Conservation (phyloP, 2,888 invertebrate species). For the Synergus itoensis region DNA sequence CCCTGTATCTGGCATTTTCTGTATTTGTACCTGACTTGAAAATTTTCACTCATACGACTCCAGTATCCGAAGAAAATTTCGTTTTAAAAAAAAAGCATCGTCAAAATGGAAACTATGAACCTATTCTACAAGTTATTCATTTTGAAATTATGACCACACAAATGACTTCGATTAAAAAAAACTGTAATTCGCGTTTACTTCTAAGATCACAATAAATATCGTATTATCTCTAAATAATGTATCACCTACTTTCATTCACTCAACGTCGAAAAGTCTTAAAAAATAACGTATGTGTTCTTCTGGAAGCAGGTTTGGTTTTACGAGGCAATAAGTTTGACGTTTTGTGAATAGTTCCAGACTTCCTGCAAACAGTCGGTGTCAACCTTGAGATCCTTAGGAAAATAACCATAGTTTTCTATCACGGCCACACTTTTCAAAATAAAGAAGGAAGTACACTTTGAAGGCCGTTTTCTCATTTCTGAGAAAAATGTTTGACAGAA, state of each 20-base stretch:
- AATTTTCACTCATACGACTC: neutral
- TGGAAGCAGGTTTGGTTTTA: neutral
- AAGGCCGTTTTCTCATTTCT: neutral
- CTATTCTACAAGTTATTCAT: neutral
- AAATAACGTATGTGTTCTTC: conserved; percentile 9
- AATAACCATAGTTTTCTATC: neutral
- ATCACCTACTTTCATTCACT: neutral
- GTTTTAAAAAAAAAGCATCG: too few species aligned
- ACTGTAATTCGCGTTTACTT: neutral
- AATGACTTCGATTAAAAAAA: neutral
- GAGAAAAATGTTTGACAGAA: neutral
- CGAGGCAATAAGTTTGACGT: neutral
- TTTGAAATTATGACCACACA: neutral
- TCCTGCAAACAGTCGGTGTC: neutral
- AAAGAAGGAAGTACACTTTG: neutral
- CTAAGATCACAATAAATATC: conserved; percentile 31
- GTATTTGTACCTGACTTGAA: neutral
- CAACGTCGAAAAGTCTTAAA: neutral
- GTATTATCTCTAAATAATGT: conserved; percentile 15
- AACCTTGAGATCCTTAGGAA: neutral
- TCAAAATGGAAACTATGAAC: neutral
- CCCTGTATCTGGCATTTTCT: too few species aligned
- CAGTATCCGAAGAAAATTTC: neutral
- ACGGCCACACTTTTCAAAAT: neutral
- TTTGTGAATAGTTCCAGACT: neutral